Evolutionary conservation across 2,113 vertebrate genomes (phyloP).

Genomic region (Mustela nigripes): DNA sequence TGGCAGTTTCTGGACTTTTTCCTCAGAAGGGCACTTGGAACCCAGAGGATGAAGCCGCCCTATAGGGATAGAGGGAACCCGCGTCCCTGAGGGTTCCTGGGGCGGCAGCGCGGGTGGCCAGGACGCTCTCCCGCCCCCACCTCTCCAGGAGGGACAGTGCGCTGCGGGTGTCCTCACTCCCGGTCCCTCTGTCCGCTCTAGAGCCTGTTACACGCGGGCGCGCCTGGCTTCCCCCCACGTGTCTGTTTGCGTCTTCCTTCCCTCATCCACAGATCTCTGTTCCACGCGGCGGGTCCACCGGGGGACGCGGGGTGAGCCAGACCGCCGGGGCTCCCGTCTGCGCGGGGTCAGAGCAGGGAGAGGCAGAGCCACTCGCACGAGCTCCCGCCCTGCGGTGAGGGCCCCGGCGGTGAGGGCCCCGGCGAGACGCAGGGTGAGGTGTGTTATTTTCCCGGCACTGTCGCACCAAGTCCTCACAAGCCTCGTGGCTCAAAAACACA

Average conservation of each 20-base stretch:
- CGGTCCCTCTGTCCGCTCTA: too few relatives aligned
- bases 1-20: background rate
- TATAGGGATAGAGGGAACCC: background rate
- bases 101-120: background rate
- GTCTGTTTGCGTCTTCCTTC: background rate
- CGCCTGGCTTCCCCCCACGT: background rate
- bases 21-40: background rate
- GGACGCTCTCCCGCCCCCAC: background rate
- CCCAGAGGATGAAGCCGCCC: background rate
- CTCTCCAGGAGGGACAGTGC: background rate
- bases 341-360: background rate
- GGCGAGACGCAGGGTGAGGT: too few relatives aligned
- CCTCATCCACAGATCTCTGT: background rate
- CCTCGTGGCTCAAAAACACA: background rate
- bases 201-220: too few relatives aligned
- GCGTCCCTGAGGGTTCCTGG: too few relatives aligned
- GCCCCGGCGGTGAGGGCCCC: background rate
- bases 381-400: background rate
- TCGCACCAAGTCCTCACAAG: background rate
- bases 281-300: background rate
- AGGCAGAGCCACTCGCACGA: background rate
- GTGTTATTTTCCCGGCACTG: background rate
- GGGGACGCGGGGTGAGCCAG: background rate
- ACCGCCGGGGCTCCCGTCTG: background rate
- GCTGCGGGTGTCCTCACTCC: background rate